Evolutionary conservation across 2,888 invertebrate species (phyloP), one percentile per base, ranked within the genome.

Genomic region (Lithosia quadra): DNA sequence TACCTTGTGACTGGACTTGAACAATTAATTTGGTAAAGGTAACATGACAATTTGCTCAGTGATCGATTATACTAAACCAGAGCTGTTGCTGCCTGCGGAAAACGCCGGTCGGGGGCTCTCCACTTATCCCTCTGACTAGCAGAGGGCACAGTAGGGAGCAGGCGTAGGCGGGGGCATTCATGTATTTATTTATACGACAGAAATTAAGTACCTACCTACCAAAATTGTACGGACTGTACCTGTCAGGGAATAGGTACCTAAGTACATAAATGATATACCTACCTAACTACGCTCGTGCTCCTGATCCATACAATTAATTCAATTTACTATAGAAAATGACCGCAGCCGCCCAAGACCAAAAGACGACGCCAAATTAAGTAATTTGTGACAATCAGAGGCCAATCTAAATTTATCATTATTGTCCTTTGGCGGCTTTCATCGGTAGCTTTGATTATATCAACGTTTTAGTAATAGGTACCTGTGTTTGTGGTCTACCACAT

Each of bases 321-420:
- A 67, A 73, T 74, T 71, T 72, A 75, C 71, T 71, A 75, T 70
- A 70, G 61, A 33, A 10, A 62, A 28, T 64, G 73, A 71, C 75
- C 73, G 81, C 76, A 80, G 78, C n/a, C n/a, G n/a, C 77, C 78
- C 85, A 88, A 89, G 86, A 88, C 88, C 81, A 74, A 73, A 84
- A 79, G 86, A 81, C 84, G 79, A 77, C 84, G 79, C 76, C 74
- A 74, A 89, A 92, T 92, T 73, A 91, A 92, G 92, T 88, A 93
- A 93, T 93, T 93, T 91, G 86, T 84, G 83, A 88, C 84, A 90
- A 92, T 91, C 89, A 85, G 84, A 82, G 76, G 85, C 89, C 88
- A 89, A 87, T 86, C 86, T 84, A 80, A 80, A 84, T 49, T 49
- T n/a, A 49, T n/a, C 49, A 85, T 88, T 87, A 89, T 86, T 89